Percentiles rank a stretch among this genome's conserved stretches.
Evolutionary conservation across 2,113 vertebrate species (phyloP).

Genomic region (Notarius quadriscutis): DNA sequence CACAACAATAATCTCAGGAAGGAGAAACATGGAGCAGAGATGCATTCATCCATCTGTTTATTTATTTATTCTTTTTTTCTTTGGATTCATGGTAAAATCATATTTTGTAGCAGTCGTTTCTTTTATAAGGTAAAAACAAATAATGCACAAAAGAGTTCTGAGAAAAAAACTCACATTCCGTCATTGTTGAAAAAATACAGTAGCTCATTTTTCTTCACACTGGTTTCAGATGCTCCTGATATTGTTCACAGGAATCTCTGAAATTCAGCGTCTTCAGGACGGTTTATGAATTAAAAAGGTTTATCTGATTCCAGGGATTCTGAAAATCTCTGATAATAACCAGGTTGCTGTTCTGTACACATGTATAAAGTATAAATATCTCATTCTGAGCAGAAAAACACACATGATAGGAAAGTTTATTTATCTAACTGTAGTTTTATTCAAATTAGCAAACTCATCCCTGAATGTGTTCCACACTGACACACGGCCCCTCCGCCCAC

Average conservation of each 20-base stretch:
- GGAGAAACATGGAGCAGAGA: conserved; percentile 58
- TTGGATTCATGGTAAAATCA: background rate
- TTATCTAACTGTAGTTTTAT: no score
- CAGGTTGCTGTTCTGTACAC: background rate
- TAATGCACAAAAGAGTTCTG: background rate
- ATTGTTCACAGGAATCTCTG: background rate
- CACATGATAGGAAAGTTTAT: no score
- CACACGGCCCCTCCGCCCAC: background rate
- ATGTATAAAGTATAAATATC: background rate
- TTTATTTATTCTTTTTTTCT: background rate
- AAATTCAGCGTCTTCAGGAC: background rate
- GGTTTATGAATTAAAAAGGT: background rate
- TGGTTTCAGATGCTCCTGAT: background rate
- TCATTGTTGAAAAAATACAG: background rate
- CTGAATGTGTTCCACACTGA: background rate
- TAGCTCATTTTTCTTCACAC: background rate
- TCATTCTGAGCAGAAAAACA: background rate
- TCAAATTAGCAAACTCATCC: background rate
- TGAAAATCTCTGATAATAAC: background rate
- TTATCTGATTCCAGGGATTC: background rate
- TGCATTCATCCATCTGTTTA: background rate
- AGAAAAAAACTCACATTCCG: background rate
- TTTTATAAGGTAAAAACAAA: background rate
- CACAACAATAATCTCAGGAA: conserved; percentile 61
- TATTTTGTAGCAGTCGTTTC: background rate